Evolutionary conservation across 2,888 invertebrate genomes (phyloP), one percentile per base, ranked within the genome.

Genomic region (Lapara coniferarum): DNA sequence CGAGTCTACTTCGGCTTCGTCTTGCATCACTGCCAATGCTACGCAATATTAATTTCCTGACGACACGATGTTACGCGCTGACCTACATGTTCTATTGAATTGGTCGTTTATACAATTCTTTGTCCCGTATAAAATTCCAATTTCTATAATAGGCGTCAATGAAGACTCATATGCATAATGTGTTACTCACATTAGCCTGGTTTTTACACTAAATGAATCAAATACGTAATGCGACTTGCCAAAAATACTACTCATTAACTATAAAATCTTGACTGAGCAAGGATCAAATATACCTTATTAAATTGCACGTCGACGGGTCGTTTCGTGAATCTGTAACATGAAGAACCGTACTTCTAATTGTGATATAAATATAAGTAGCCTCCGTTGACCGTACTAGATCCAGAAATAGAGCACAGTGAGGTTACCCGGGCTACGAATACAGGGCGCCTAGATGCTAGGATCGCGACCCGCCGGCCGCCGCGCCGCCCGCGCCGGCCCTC

Each of bases 41-140:
- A 83, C 82, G 82, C 86, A 84, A 85, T 80, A 81, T 81, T 78
- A 82, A 83, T 85, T 86, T 87, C 83, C 85, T 85, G 83, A 84
- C 81, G 78, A 76, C 78, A 72, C 66, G 70, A 69, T 73, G 69
- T 70, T 67, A 75, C 71, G 77, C 75, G 81, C 77, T 85, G 85
- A 87, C 87, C 85, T 85, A 88, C 82, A 84, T 86, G 77, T 74
- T 77, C 78, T 75, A 77, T 80, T 80, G 75, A 78, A 80, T 82
- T 83, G 80, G 82, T 81, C 83, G 76, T 81, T 77, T 73, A 78
- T 78, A 75, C 10, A n/a, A 56, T 57, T 37, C 49, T 63, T 63
- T 46, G 63, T 63, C 63, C 63, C 13, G 70, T 56, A 57, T 25
- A 56, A 66, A 56, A 8, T 63, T 63, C 13, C 19, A 19, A 25